Base-by-base conservation (phyloP, 2,113 vertebrate species). In the Dasypus novemcinctus region DNA sequence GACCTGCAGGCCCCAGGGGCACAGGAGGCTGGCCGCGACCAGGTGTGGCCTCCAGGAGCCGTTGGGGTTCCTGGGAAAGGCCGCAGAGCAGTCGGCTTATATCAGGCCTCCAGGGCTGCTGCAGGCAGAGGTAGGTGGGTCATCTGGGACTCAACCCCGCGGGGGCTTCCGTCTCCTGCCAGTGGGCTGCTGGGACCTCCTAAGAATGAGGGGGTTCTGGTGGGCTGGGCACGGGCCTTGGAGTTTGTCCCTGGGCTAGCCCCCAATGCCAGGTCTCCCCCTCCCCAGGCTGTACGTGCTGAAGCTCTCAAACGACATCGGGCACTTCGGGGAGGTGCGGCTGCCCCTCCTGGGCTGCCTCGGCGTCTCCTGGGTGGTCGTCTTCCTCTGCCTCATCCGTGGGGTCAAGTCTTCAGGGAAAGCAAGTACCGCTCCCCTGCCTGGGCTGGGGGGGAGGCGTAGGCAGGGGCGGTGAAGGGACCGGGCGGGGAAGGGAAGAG, bases 341-440 rank as follows among this genome's bases (percentile, higher is more conserved):
- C 98, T 99, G 46, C 99, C 99, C 11, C 99, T 99, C 59, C 98
- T 99, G 38, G 99, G 99, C 85, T 99, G 99, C 96, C 98, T 99
- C 1, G 99, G 99, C 0, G 88, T 99, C 86, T 99, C 99, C 96
- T 99, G 99, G 99, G 82, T 99, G 10, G 99, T 99, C 0, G 99
- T 99, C 95, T 99, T 99, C 98, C 99, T 99, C 97, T 99, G 99
- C 98, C 99, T 99, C 98, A 99, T 99, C 98, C 99, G 98, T 93
- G 99, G 99, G 0, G 99, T 99, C 96, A 99, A 99, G 98, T 99
- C 99, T 83, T 99, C 99, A 11, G 99, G 99, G 96, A 99, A 99
- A 99, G 99, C 99, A 98, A 98, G 98, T 81, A 36, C 18, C 52
- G 63, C 15, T 41, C 17, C 43, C 1, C 0, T 9, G 4, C 25